Base-by-base conservation (phyloP, 2,113 vertebrate species). In the Erythrolamprus reginae region DNA sequence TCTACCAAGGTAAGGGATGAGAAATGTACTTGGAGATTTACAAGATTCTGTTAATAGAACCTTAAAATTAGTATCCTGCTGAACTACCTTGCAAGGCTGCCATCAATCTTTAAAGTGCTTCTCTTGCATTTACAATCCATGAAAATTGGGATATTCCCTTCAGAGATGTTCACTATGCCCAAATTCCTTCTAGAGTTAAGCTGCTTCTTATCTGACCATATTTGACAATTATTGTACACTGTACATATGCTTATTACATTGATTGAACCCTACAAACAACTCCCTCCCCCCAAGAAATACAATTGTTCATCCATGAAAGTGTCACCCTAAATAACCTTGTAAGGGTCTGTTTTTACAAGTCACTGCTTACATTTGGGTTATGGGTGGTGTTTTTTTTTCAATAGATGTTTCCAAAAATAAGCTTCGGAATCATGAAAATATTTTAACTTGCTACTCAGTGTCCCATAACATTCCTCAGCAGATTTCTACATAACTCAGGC, bases 401-500 rank as follows among this genome's bases (percentile, higher is more conserved):
- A 21, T n/a, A 38, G 55, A 91, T 1, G 42, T 88, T 87, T 88
- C 77, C 45, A 38, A 88, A 83, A 91, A 82, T 87, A 89, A 89
- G n/a, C 33, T 1, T 84, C 15, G 26, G 88, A 26, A 88, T 91
- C 52, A 88, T 87, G 50, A 91, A 88, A 84, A 91, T 84, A 42
- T 56, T 33, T 51, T 88, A 1, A 28, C 86, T 87, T n/a, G n/a
- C 52, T 21, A n/a, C 47, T 10, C 47, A 88, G 77, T 42, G 45
- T 88, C 86, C 88, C 86, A 88, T 88, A 91, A 51, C 89, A 91
- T 58, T 91, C 86, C 38, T 93, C 92, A 24, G 56, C 90, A 24
- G 10, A 89, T 92, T 91, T 58, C 89, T 93, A 83, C 48, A 91
- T 53, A 89, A 84, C 86, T 92, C 87, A 86, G 45, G 88, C 93